Evolutionary conservation across 2,888 invertebrate genomes (phyloP), one percentile per base, ranked within the genome.

Genomic region (Seladonia tumulorum): DNA sequence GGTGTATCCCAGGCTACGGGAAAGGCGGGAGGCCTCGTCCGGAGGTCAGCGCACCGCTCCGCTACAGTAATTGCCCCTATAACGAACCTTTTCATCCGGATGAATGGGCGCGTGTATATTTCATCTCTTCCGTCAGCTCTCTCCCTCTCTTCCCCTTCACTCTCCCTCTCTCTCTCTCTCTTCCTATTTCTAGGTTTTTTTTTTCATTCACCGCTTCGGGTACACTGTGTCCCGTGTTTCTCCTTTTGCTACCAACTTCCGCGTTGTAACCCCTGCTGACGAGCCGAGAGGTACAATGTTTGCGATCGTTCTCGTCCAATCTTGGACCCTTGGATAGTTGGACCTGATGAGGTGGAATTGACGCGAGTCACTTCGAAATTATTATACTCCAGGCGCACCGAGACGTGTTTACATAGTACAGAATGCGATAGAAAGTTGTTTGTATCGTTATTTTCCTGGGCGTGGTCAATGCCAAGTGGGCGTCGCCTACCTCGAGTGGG

Each of bases 71-170:
- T 85, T 80, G 88, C 80, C 80, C 73, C 75, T 87, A 82, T 85
- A 87, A 87, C 83, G 85, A 87, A 88, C 81, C 88, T 85, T 88
- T 88, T 88, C 88, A 88, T 81, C 76, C 81, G 70, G 57, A 73
- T 85, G 87, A 88, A 87, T 84, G 80, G 73, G n/a, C 78, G 49
- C 86, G 53, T 80, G 82, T 86, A 87, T 83, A 86, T 82, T 83
- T 83, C 79, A 87, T 81, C 74, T 84, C n/a, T 18, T 57, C 57
- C 57, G 63, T 53, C 42, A 75, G 63, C 75, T 53, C 53, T 77
- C 39, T 0, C 74, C 57, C 73, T 76, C 77, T 81, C 73, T 35
- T 35, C 35, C 35, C 35, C 35, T 35, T 1, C 29, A 29, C 75
- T 53, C 45, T 74, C 77, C 79, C 73, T 35, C n/a, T 25, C 25